Base-by-base conservation (phyloP, 2,113 vertebrate genomes). In the Oxyruncus cristatus region DNA sequence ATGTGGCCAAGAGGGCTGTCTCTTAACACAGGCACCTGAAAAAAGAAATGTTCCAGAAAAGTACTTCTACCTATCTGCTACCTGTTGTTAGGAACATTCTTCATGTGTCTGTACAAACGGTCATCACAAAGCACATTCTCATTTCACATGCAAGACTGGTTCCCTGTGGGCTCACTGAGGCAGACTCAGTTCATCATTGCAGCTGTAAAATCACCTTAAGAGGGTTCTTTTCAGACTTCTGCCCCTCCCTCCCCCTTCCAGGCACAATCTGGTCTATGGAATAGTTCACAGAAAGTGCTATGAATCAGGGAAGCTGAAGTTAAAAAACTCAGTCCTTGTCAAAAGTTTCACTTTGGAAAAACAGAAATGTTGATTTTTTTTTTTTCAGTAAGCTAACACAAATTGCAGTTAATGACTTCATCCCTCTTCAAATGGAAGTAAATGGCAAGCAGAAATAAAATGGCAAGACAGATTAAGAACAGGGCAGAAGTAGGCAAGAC, bases 121-220 rank as follows among this genome's bases (percentile, higher is more conserved):
- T 1, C 6, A 3, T 30, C 68, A 70, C 47, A 42, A 58, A 75
- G 71, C 70, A 68, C 56, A 41, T 67, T 52, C 44, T 73, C 71
- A 85, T 88, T 94, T 88, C 92, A 82, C 85, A 90, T 26, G 75
- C 82, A 85, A 92, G 78, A 56, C 53, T 71, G 66, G 73, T 27
- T 80, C 24, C 78, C 81, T 74, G 52, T 39, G 56, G 78, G 92
- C 81, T 89, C 84, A 67, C 61, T 87, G 88, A 85, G 56, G 74
- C 81, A 95, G 49, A 41, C 49, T 82, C 74, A 56, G 75, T 41
- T 85, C 81, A 76, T 56, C 56, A 53, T 30, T 47, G 66, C 71
- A 90, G 88, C 78, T 97, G 82, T 44, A 85, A 56, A 85, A 94
- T 76, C 88, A 88, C 66, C 81, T 93, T 85, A 65, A 85, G 61